Conservation (phyloP, 2,888 invertebrate species). For the Pollenia labialis region DNA sequence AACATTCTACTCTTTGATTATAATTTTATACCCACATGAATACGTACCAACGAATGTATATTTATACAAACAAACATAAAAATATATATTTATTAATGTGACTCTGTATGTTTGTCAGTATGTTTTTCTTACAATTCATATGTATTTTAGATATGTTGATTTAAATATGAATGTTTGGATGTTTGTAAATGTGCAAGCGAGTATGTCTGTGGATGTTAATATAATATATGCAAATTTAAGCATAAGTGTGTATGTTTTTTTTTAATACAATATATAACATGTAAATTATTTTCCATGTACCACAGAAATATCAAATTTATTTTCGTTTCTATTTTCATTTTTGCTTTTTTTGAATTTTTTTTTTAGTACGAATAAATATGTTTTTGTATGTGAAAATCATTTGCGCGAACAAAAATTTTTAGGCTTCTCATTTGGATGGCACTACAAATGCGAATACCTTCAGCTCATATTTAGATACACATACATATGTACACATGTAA, state of each 20-base stretch:
- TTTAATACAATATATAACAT: slow-evolving; percentile 47
- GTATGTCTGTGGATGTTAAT: not conserved
- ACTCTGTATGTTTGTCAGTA: slow-evolving; percentile 45
- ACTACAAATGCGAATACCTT: slow-evolving; percentile 17
- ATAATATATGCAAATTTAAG: slow-evolving; percentile 57
- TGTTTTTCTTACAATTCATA: slow-evolving; percentile 39
- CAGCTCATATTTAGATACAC: slow-evolving; percentile 23
- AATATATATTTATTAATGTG: slow-evolving; percentile 19
- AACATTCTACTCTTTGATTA: slow-evolving; percentile 74
- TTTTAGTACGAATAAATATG: slow-evolving; percentile 6
- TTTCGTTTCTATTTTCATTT: slow-evolving; percentile 67
- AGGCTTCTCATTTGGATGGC: slow-evolving; percentile 63
- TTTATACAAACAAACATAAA: slow-evolving; percentile 49
- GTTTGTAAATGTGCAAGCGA: not conserved
- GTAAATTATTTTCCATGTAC: slow-evolving; percentile 66
- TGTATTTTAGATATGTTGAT: slow-evolving; percentile 13
- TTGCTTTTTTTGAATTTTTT: slow-evolving; percentile 4
- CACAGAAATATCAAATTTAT: slow-evolving; percentile 72
- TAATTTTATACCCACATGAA: slow-evolving; percentile 76
- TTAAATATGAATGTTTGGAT: slow-evolving; percentile 17
- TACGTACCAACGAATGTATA: slow-evolving; percentile 49
- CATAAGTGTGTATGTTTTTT: slow-evolving; percentile 23
- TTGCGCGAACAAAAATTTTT: slow-evolving; percentile 50
- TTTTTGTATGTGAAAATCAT: slow-evolving; percentile 50
- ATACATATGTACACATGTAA: not conserved